These are phyloP conservation scores for Cataglyphis livida DNA, from an alignment of 2,888 invertebrate species.

Conservation along the genomic window DNA sequence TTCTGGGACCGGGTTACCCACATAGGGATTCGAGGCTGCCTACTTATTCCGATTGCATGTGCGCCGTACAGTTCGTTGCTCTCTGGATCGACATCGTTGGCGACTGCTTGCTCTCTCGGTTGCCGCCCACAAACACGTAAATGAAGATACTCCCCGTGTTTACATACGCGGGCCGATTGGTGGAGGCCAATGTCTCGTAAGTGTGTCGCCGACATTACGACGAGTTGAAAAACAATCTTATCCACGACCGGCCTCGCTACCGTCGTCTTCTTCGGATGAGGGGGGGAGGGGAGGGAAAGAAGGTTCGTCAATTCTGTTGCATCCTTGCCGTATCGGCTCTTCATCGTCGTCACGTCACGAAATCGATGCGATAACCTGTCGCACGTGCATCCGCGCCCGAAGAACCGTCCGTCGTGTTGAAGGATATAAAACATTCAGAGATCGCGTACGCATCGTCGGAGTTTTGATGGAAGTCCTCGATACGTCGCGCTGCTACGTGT, in stretches of 20 bases:
- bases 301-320: constrained; percentile 60
- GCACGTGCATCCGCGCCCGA: background rate
- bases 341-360: constrained; percentile 46
- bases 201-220: constrained; percentile 71
- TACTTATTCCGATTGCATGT: constrained; percentile 76
- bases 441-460: constrained; percentile 14
- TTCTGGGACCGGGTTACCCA: constrained; percentile 84
- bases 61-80: constrained; percentile 44
- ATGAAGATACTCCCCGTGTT: constrained; percentile 76
- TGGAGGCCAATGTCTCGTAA: constrained; percentile 74
- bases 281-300: background rate
- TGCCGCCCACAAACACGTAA: constrained; percentile 74
- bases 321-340: constrained; percentile 38
- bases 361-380: constrained; percentile 38
- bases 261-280: background rate
- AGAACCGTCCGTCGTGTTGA: constrained; percentile 10
- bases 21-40: constrained; percentile 78
- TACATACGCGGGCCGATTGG: constrained; percentile 59
- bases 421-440: constrained; percentile 21
- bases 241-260: constrained; percentile 63
- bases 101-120: constrained; percentile 37
- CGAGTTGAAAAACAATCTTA: constrained; percentile 68
- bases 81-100: constrained; percentile 24
- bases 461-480: constrained; percentile 36
- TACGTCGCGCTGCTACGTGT: constrained; percentile 39